phyloP scores from a whole-genome alignment of 1,140 invertebrate species.

The Ooceraea biroi region DNA sequence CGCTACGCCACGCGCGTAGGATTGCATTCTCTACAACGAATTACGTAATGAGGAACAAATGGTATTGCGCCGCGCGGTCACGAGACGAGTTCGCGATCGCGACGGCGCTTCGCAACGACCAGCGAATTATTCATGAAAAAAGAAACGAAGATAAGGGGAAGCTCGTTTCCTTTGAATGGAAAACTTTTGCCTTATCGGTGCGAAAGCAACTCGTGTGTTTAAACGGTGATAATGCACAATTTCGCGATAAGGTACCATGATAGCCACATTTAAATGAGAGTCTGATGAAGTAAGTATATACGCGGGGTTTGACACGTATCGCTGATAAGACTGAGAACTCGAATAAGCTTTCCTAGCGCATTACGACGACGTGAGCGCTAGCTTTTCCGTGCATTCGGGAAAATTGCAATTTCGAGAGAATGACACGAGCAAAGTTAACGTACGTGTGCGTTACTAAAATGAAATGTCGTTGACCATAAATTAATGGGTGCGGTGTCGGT shows the following conservation, averaged over 20 bases:
- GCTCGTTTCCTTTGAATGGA: not conserved
- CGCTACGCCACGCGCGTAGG: not conserved
- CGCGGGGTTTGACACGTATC: not conserved
- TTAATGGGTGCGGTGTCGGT: not conserved
- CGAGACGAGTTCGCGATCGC: constrained; percentile 20
- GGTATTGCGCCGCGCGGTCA: constrained; percentile 6
- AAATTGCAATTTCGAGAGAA: not conserved
- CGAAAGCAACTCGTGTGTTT: not conserved
- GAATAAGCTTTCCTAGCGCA: constrained; percentile 18
- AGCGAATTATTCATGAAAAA: constrained; percentile 29
- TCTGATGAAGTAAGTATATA: not conserved
- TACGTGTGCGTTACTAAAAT: not conserved
- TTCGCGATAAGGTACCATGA: constrained; percentile 35
- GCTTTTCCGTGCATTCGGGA: not conserved
- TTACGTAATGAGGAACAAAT: constrained; percentile 52
- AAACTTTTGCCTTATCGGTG: not conserved
- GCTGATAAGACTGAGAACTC: constrained; percentile 16
- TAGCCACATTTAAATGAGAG: not conserved
- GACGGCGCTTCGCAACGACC: not conserved
- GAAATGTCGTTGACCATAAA: constrained; percentile 17
- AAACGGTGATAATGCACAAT: constrained; percentile 51
- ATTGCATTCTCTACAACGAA: constrained; percentile 12
- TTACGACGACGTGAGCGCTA: not conserved
- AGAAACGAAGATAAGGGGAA: not conserved
- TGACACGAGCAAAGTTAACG: not conserved